phyloP scores from a whole-genome alignment of 2,797 vertebrate genomes.

The Merluccius polli region DNA sequence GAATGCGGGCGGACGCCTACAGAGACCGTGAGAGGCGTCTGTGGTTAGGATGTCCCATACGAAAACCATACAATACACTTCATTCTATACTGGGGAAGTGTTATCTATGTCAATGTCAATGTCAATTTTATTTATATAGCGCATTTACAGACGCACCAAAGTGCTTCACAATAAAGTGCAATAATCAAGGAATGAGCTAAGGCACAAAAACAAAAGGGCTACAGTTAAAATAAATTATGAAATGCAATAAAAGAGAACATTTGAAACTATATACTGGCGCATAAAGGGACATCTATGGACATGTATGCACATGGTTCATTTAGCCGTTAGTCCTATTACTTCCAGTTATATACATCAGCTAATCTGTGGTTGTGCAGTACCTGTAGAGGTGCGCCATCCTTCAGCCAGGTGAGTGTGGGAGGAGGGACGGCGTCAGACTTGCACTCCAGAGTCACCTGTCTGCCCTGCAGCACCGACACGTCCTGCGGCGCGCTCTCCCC shows the following conservation, averaged over 20 bases:
- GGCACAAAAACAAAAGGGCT: no score
- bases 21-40: background rate
- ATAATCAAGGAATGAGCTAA: no score
- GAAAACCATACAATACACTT: no score
- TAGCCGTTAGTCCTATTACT: background rate
- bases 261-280: no score
- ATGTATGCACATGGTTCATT: background rate
- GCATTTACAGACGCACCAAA: no score
- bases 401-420: conserved; percentile 88
- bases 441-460: conserved; percentile 89
- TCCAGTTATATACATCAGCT: background rate
- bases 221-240: no score
- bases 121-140: no score
- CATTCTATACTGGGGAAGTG: no score
- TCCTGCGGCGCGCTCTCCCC: conserved; percentile 80
- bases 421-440: conserved; percentile 92
- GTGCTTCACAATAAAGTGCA: no score
- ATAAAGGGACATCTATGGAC: background rate
- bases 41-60: no score
- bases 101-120: no score
- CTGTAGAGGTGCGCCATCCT: conserved; percentile 78
- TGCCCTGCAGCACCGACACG: conserved; percentile 80
- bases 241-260: no score
- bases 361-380: conserved; percentile 58
- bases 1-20: conserved; percentile 84